These are phyloP conservation scores for Bergia puertoricense DNA, from an alignment of 92 coral and sea anemone genomes.

Conservation along the genomic window DNA sequence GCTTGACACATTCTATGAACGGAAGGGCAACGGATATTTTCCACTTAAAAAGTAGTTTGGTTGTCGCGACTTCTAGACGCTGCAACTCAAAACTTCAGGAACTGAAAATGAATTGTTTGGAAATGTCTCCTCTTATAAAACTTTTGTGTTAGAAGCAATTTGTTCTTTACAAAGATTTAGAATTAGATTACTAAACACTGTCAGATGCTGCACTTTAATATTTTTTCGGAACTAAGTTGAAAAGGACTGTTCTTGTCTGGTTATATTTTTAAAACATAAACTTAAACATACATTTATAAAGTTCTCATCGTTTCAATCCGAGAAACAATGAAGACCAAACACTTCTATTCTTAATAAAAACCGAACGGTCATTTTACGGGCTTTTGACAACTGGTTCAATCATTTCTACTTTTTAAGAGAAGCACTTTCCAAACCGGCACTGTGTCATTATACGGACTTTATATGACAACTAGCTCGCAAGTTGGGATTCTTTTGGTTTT, in stretches of 20 bases:
- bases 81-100: slow-evolving; percentile 41
- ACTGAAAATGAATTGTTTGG: slow-evolving; percentile 9
- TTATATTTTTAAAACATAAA: too few relatives aligned
- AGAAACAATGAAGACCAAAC: background rate
- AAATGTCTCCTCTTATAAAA: background rate
- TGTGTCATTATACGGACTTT: background rate
- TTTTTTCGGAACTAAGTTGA: too few relatives aligned
- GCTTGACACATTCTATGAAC: slow-evolving; percentile 23
- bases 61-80: slow-evolving; percentile 43
- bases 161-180: background rate
- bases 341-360: background rate
- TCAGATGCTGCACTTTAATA: too few relatives aligned
- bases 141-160: background rate
- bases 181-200: background rate
- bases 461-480: too few relatives aligned
- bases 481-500: background rate
- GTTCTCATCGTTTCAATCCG: too few relatives aligned
- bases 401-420: background rate
- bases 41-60: slow-evolving; percentile 30
- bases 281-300: too few relatives aligned
- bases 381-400: background rate
- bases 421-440: background rate
- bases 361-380: background rate
- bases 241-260: too few relatives aligned
- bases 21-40: slow-evolving; percentile 27